Percentiles rank a stretch among this genome's conserved stretches.
Conservation (phyloP, 2,888 invertebrate species). For the Platycheirus albimanus region DNA sequence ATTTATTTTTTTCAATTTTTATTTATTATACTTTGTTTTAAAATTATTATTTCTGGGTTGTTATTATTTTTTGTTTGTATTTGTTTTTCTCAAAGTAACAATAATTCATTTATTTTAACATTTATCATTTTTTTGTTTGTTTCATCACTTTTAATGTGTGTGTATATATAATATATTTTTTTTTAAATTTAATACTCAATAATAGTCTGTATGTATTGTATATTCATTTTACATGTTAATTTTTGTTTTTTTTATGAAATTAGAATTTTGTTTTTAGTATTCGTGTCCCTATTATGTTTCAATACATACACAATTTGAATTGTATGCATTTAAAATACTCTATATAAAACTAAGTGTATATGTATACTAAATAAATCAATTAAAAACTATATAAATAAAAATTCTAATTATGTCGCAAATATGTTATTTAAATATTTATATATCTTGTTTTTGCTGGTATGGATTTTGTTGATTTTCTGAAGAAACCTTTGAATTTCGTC, state of each 20-base stretch:
- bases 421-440: not conserved
- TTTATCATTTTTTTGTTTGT: constrained; percentile 59
- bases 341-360: constrained; percentile 38
- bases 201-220: constrained; percentile 61
- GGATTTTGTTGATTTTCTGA: constrained; percentile 49
- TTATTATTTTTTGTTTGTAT: constrained; percentile 66
- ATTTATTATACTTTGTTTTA: constrained; percentile 54
- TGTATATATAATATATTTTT: constrained; percentile 55
- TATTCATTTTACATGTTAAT: constrained; percentile 57
- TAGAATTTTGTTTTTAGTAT: constrained; percentile 75
- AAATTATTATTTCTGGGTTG: constrained; percentile 53
- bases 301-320: constrained; percentile 44
- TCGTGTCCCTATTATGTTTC: constrained; percentile 66
- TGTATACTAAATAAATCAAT: constrained; percentile 37
- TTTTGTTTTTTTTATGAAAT: constrained; percentile 41
- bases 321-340: constrained; percentile 28
- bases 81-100: constrained; percentile 76
- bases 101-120: constrained; percentile 72
- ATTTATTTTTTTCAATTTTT: constrained; percentile 41
- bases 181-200: constrained; percentile 51
- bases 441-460: constrained; percentile 21
- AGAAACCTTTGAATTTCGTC: constrained; percentile 60
- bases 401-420: not conserved
- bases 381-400: not conserved
- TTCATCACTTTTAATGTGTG: constrained; percentile 67